Evolutionary conservation across 2,113 vertebrate genomes (phyloP).

Genomic region (Ochotona curzoniae): DNA sequence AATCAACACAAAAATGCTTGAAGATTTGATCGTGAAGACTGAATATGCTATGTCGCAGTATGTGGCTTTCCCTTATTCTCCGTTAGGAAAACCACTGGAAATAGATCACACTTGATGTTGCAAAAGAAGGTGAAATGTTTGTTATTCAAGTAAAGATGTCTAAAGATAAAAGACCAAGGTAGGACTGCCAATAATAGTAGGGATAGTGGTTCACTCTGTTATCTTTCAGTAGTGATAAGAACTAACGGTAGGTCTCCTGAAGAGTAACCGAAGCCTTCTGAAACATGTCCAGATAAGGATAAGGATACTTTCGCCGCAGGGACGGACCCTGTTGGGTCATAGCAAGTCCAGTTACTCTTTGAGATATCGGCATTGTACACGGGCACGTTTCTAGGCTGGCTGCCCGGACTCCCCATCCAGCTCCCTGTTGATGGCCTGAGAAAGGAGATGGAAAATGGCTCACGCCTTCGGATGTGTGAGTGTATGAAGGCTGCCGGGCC

Average conservation of each 20-base stretch:
- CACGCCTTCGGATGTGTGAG: no score
- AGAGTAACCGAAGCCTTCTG: constrained; percentile 7
- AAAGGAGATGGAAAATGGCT: no score
- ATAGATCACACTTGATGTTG: not conserved
- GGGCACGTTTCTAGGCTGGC: no score
- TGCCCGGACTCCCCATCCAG: no score
- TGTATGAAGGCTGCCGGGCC: no score
- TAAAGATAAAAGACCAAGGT: not conserved
- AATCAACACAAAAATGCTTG: not conserved
- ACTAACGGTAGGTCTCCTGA: not conserved
- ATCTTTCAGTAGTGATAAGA: not conserved
- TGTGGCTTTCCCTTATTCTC: not conserved
- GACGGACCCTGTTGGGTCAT: no score
- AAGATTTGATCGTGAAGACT: not conserved
- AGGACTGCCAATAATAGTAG: constrained; percentile 14
- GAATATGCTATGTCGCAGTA: not conserved
- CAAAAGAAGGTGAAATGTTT: not conserved
- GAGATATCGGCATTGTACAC: no score
- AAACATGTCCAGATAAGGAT: not conserved
- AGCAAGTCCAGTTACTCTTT: no score
- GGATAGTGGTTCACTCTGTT: not conserved
- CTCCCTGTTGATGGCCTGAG: no score
- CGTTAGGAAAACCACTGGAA: not conserved
- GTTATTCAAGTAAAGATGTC: constrained; percentile 16
- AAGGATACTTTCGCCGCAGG: no score